Percentiles rank a stretch among this genome's conserved stretches.
phyloP scores from a whole-genome alignment of 2,888 invertebrate genomes.

The Plagodis pulveraria region DNA sequence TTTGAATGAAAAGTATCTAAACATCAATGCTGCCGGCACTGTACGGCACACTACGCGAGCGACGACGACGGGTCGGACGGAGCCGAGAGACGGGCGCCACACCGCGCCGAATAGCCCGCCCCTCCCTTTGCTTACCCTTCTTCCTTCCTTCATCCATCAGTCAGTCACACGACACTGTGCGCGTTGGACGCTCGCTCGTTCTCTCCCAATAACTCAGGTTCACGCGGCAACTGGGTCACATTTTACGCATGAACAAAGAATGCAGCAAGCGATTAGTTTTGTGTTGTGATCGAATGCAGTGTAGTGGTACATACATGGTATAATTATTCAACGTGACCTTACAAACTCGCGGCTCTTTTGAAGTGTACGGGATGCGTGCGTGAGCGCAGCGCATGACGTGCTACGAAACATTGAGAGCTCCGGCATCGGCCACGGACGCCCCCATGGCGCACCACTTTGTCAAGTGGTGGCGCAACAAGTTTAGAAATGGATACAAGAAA shows the following conservation, averaged over 20 bases:
- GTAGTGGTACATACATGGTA: constrained; percentile 53
- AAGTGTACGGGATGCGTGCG: constrained; percentile 83
- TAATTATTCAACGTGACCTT: constrained; percentile 60
- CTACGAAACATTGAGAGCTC: constrained; percentile 84
- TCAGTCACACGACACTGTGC: constrained; percentile 76
- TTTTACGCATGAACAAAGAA: constrained; percentile 61
- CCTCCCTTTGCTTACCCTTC: constrained; percentile 55
- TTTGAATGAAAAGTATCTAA: constrained; percentile 42
- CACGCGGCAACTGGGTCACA: constrained; percentile 82
- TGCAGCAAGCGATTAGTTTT: constrained; percentile 54
- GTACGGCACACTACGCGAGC: constrained; percentile 41
- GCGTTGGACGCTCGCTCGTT: constrained; percentile 62
- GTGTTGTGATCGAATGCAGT: constrained; percentile 70
- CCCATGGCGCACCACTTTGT: constrained; percentile 91
- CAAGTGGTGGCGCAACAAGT: constrained; percentile 91
- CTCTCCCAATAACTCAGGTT: constrained; percentile 54
- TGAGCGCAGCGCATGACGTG: constrained; percentile 86
- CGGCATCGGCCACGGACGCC: constrained; percentile 84
- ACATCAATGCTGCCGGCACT: constrained; percentile 39
- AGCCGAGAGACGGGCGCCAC: constrained; percentile 40
- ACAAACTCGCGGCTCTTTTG: constrained; percentile 78
- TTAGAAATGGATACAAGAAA: constrained; percentile 90
- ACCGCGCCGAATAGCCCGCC: constrained; percentile 56
- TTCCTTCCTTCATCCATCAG: constrained; percentile 70
- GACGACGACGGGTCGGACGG: constrained; percentile 17